Conservation (phyloP, 2,113 vertebrate species). For the Archilochus colubris region DNA sequence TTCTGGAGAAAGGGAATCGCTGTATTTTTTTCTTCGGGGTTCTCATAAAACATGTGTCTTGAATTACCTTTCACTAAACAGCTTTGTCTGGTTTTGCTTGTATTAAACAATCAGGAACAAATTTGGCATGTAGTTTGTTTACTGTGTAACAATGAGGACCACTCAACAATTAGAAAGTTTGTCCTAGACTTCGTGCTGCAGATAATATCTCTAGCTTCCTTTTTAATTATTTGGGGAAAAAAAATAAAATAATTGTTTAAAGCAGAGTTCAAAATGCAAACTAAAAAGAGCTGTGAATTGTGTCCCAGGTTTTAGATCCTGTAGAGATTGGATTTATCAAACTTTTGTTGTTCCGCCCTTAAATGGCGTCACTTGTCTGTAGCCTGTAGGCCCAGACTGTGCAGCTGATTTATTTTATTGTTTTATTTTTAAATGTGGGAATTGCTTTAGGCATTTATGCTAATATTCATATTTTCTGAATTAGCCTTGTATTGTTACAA, state of each 20-base stretch:
- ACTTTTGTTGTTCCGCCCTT: conserved; percentile 60
- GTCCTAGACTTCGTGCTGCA: conserved; percentile 17
- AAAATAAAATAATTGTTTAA: conserved; percentile 1
- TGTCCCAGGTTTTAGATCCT: conserved; percentile 56
- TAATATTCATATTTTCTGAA: conserved; percentile 56
- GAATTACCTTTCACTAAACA: conserved; percentile 37
- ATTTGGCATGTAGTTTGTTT: conserved; percentile 55
- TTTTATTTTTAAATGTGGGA: conserved; percentile 64
- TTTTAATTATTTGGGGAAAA: conserved; percentile 7
- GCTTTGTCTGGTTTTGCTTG: conserved; percentile 35
- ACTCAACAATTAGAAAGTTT: conserved; percentile 52
- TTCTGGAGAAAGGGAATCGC: neutral
- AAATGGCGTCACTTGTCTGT: conserved; percentile 47
- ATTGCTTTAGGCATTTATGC: conserved; percentile 24
- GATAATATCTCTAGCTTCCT: conserved; percentile 52
- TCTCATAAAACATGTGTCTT: conserved; percentile 63
- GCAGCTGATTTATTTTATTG: conserved; percentile 49
- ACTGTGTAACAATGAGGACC: conserved; percentile 42
- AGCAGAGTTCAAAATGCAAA: conserved; percentile 23
- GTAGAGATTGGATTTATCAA: conserved; percentile 47
- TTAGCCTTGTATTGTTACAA: conserved; percentile 51
- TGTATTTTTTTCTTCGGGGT: conserved; percentile 22
- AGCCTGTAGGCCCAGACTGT: conserved; percentile 44
- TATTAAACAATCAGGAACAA: conserved; percentile 53
- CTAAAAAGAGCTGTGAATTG: conserved; percentile 32